Conservation (phyloP, 2,797 vertebrate species). For the Myotis myotis region DNA sequence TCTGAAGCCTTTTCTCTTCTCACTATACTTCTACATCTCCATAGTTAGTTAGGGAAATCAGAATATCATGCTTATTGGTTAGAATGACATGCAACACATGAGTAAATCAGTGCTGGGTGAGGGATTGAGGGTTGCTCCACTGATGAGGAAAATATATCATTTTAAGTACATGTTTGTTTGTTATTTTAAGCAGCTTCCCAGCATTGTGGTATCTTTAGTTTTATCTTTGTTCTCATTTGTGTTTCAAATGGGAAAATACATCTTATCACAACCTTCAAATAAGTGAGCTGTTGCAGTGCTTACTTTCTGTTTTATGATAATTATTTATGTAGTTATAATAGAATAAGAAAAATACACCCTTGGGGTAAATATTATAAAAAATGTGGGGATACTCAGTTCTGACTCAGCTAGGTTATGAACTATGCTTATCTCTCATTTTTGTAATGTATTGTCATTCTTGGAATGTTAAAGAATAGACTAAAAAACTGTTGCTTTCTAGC, state of each 20-base stretch:
- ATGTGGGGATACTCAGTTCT: background rate
- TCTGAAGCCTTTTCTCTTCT: background rate
- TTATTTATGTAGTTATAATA: constrained; percentile 48
- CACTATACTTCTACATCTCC: background rate
- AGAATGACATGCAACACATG: background rate
- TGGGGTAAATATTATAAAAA: background rate
- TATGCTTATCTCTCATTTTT: background rate
- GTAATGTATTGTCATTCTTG: background rate
- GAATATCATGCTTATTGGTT: background rate
- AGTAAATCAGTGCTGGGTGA: background rate
- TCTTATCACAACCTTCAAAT: constrained; percentile 32
- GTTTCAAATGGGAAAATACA: background rate
- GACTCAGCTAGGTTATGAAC: background rate
- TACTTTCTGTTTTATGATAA: constrained; percentile 48
- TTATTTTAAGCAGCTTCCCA: background rate
- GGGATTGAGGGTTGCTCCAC: background rate
- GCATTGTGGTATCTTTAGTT: background rate
- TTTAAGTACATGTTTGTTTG: background rate
- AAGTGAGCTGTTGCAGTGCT: background rate
- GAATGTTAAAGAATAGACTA: constrained; percentile 30
- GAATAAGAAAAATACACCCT: background rate
- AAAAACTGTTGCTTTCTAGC: background rate
- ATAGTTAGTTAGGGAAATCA: background rate
- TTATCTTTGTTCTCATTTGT: constrained; percentile 20
- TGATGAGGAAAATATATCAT: constrained; percentile 6